Evolutionary conservation across 2,888 invertebrate species (phyloP).

Genomic region (Drosophila lacicola): DNA sequence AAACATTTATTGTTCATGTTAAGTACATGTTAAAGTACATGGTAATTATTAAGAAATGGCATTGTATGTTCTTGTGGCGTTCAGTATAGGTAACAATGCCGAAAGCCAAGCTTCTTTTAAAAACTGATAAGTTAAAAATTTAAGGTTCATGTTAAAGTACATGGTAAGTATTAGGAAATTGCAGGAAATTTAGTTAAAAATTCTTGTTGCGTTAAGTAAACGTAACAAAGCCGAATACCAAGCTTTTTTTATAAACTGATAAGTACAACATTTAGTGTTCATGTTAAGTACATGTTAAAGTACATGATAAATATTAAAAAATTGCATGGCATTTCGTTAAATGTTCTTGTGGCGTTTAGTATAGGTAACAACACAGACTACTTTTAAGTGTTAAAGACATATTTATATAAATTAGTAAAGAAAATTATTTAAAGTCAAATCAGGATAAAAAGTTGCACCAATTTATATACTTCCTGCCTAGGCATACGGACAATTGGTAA

Average conservation of each 20-base stretch:
- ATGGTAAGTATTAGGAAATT: conserved; percentile 6
- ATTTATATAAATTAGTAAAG: background rate
- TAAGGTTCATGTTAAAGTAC: conserved; percentile 5
- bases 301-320: conserved; percentile 5
- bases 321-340: conserved; percentile 16
- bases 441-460: background rate
- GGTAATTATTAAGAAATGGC: conserved; percentile 6
- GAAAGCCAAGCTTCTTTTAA: background rate
- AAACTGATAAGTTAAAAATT: conserved; percentile 1
- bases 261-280: conserved; percentile 2
- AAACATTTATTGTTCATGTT: conserved; percentile 3
- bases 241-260: background rate
- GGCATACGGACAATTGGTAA: conserved; percentile 1
- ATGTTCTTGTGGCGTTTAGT: background rate
- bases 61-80: background rate
- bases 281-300: conserved; percentile 7
- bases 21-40: conserved; percentile 7
- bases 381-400: background rate
- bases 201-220: too few relatives aligned
- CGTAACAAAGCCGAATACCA: background rate
- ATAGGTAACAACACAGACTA: background rate
- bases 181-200: conserved; percentile 1
- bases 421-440: background rate
- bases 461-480: conserved; percentile 25
- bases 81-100: background rate